phyloP scores from a whole-genome alignment of 2,113 vertebrate species.

The Phalacrocorax aristotelis region DNA sequence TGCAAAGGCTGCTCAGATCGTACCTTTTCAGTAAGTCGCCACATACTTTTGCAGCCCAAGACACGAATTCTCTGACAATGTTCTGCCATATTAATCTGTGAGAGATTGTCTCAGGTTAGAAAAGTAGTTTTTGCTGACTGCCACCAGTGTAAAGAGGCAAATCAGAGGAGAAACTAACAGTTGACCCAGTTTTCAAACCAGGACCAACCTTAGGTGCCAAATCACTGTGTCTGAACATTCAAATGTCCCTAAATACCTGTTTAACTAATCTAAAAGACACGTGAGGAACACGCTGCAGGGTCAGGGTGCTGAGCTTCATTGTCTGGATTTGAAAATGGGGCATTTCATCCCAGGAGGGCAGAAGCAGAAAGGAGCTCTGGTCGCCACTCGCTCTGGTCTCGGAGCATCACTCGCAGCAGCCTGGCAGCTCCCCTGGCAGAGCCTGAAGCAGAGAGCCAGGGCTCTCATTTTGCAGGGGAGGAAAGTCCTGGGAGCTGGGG shows the following conservation, averaged over 20 bases:
- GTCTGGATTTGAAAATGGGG: not conserved
- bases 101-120: not conserved
- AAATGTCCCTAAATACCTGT: not conserved
- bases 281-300: not conserved
- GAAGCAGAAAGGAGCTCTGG: not conserved
- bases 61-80: not conserved
- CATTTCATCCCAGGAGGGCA: not conserved
- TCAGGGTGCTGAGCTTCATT: not conserved
- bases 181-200: constrained; percentile 48
- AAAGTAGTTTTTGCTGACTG: not conserved
- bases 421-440: not conserved
- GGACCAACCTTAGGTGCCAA: not conserved
- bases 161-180: constrained; percentile 22
- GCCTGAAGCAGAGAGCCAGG: not conserved
- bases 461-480: not conserved
- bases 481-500: not conserved
- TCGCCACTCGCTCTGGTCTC: fast-evolving
- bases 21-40: not conserved
- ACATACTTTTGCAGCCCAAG: not conserved
- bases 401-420: not conserved
- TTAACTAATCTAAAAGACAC: not conserved
- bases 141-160: not conserved
- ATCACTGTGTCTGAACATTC: not conserved
- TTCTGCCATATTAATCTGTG: not conserved
- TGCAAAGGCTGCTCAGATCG: not conserved